Evolutionary conservation across 2,888 invertebrate species (phyloP).

Genomic region (Cheiracanthium punctorium): DNA sequence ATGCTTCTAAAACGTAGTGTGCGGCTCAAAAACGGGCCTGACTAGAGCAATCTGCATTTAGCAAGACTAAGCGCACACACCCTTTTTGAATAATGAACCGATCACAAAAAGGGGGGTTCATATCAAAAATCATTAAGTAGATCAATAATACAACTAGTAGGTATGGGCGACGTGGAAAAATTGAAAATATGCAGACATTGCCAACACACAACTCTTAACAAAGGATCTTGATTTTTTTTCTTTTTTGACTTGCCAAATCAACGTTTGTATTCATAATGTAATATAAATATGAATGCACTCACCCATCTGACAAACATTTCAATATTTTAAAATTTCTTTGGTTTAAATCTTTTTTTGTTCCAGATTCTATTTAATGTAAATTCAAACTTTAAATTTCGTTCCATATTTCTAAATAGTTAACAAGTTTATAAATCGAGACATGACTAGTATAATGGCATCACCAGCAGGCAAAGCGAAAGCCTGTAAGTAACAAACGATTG

Average conservation of each 20-base stretch:
- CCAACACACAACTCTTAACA: slow-evolving; percentile 64
- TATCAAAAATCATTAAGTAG: slow-evolving; percentile 55
- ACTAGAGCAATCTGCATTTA: slow-evolving; percentile 53
- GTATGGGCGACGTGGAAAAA: slow-evolving; percentile 38
- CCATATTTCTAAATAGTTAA: slow-evolving; percentile 66
- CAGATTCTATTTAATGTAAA: slow-evolving; percentile 43
- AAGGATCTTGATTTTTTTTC: slow-evolving; percentile 27
- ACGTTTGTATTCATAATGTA: slow-evolving; percentile 32
- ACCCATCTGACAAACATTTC: slow-evolving; percentile 37
- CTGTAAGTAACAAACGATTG: background rate
- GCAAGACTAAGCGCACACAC: slow-evolving; percentile 38
- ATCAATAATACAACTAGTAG: slow-evolving; percentile 41
- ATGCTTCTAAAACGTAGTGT: slow-evolving; percentile 63
- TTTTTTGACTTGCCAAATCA: slow-evolving; percentile 48
- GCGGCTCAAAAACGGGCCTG: slow-evolving; percentile 48
- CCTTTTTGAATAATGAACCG: slow-evolving; percentile 42
- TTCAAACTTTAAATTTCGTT: slow-evolving; percentile 51
- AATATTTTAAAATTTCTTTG: slow-evolving; percentile 55
- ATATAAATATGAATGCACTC: slow-evolving; percentile 53
- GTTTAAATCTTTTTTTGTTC: slow-evolving; percentile 51
- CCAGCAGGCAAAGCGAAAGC: slow-evolving; percentile 28
- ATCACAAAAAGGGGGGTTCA: slow-evolving; percentile 45
- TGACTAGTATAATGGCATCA: slow-evolving; percentile 66
- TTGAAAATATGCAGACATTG: slow-evolving; percentile 59
- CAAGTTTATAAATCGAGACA: slow-evolving; percentile 69